Base-by-base conservation (phyloP, 2,797 vertebrate species). In the Enteromius viviparus region DNA sequence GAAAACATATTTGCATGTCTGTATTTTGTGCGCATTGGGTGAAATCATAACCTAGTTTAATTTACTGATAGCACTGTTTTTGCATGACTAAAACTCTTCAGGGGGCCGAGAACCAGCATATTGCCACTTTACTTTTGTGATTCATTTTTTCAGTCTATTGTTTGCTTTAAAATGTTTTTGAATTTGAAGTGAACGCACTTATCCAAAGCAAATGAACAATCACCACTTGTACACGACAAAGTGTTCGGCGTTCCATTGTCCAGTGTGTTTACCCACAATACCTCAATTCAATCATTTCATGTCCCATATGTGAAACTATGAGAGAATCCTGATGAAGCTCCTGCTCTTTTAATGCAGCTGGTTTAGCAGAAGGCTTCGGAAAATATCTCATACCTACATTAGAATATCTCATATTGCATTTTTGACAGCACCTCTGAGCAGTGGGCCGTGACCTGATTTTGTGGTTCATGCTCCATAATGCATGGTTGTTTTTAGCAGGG, bases 31-130 rank as follows among this genome's bases (percentile, higher is more conserved):
- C 0, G 8, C 6, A 26, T 81, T n/a, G 26, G 69, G 69, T 29
- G 26, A 72, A 72, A 72, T 49, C 40, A 62, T 49, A 81, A 81
- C 79, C 68, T 19, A 64, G 69, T 62, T 72, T 62, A 62, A 81
- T 72, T 72, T 37, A 72, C 55, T 7, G 55, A 71, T 49, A 42
- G 32, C 17, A 9, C 42, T 72, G 19, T 62, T 72, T 81, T 47
- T 49, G 12, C 42, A 37, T 64, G 69, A 62, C 55, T 72, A 72
- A 81, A 72, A 7, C 69, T 72, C 79, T 64, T 72, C 37, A 80
- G 53, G 6, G n/a, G 17, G 11, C 37, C 7, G 6, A 80, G 53
- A 6, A 80, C 78, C 23, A 58, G 51, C 1, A 21, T 55, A 80
- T 70, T 7, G 40, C 49, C 66, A 80, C 78, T 71, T 19, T 26